Base-by-base conservation (phyloP, 2,113 vertebrate genomes). In the Dunckerocampus dactyliophorus region DNA sequence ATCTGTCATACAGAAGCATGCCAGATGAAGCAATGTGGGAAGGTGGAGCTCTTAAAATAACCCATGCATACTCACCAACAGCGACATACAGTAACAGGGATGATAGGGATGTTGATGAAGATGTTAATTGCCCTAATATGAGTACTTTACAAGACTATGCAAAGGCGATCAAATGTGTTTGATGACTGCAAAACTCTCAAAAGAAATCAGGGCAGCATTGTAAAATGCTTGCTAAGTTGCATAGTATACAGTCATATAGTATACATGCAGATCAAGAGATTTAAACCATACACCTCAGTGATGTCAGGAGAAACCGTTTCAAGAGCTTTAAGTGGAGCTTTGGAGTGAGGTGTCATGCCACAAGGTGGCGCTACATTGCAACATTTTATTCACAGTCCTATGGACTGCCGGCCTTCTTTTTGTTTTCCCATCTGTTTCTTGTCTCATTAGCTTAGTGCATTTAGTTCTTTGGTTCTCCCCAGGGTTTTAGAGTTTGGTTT, bases 1-100 rank as follows among this genome's bases (percentile, higher is more conserved):
- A 87, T 88, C 85, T 88, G 85, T 83, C 79, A 80, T 62, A 45
- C 60, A 63, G 53, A 69, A 75, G 43, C 69, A 53, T 72, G 83
- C 87, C 85, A 88, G 75, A 73, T 66, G 71, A 63, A 68, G 73
- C 71, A 67, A 34, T 68, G 66, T 75, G 59, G 67, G 39, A 21
- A 76, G 47, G 4, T 39, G 28, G n/a, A 62, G 47, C 39, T 72
- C 67, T 76, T 31, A 69, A 84, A 85, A 87, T 82, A 87, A 71
- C 76, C 65, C 5, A 4, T n/a, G 17, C 63, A 75, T 71, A 75
- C 42, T 67, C 49, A 51, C 39, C 17, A 55, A n/a, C 42, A 61
- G 63, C 42, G 11, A 59, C 46, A 51, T 47, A 62, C 56, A 66
- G 15, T 14, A 19, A 56, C 19, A n/a, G 20, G 20, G 20, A n/a